Evolutionary conservation across 2,113 vertebrate genomes (phyloP), one percentile per base, ranked within the genome.

Genomic region (Amphiprion percula): DNA sequence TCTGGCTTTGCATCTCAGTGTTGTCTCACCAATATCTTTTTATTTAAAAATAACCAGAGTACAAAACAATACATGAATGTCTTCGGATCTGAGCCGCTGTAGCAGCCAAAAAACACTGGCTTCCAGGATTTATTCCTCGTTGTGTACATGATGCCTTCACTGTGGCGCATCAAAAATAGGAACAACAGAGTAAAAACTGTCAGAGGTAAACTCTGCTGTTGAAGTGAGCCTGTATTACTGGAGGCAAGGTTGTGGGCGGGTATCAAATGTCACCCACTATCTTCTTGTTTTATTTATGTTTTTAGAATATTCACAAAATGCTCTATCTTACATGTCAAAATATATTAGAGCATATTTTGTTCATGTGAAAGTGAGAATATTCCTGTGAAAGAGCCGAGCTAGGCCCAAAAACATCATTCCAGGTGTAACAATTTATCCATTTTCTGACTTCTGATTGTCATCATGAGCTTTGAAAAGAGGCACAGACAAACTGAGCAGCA

Each of bases 221-320:
- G 39, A 63, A 53, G 26, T 7, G 26, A 70, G 61, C 56, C 60
- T 53, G 47, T 41, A 26, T 70, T 59, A 67, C 60, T 56, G 44
- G 21, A 79, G 76, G 71, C 53, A 54, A 65, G 56, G 11, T 61
- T 5, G 72, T 73, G 30, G 72, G 77, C 68, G 67, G 53, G 54
- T 67, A 66, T 73, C 60, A 80, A 69, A 52, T 64, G 37, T 75
- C 58, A 39, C 52, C 23, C 15, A 52, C 24, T 37, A 37, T 10
- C 19, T 47, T 75, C 64, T 74, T 73, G 17, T 65, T 60, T 37
- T 30, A 54, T 10, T 23, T 26, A 10, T 15, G 23, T 28, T 68
- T 56, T 75, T 46, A 21, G 2, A 50, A 49, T 30, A 75, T 68
- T 64, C 5, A 50, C 23, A 68, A 44, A 78, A 44, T 67, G 19